phyloP scores from a whole-genome alignment of 2,888 invertebrate species.

The Malthinus seriepunctatus region DNA sequence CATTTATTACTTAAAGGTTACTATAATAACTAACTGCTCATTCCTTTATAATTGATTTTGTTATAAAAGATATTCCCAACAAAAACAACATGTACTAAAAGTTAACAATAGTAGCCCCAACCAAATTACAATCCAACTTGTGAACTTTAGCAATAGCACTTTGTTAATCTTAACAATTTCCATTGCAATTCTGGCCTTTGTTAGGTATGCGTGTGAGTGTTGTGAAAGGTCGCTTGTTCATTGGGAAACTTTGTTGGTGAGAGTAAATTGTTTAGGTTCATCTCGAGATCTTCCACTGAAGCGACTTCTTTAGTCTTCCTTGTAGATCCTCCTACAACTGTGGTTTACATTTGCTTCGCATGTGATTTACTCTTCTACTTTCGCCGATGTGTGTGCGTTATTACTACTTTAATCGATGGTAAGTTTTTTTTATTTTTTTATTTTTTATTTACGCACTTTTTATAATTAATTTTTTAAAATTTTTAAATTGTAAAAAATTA shows the following conservation, averaged over 20 bases:
- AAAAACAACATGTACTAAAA: constrained; percentile 12
- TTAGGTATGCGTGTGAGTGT: constrained; percentile 44
- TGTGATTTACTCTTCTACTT: not conserved
- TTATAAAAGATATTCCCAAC: constrained; percentile 16
- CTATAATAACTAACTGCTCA: constrained; percentile 5
- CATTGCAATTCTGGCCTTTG: constrained; percentile 40
- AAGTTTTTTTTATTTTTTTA: not conserved
- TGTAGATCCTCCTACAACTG: constrained; percentile 19
- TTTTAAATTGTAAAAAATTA: not conserved
- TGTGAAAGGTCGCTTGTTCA: constrained; percentile 47
- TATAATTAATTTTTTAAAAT: not conserved
- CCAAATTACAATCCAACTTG: constrained; percentile 28
- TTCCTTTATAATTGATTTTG: constrained; percentile 19
- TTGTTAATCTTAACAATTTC: constrained; percentile 28
- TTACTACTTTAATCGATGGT: constrained; percentile 1
- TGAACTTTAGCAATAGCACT: constrained; percentile 34
- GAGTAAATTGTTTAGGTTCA: constrained; percentile 48
- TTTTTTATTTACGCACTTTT: not conserved
- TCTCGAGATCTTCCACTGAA: constrained; percentile 46
- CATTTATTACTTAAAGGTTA: constrained; percentile 12
- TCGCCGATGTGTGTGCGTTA: not conserved
- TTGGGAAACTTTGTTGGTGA: constrained; percentile 45
- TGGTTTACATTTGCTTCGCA: constrained; percentile 9
- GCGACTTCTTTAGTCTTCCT: constrained; percentile 40
- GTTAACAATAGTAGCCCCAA: constrained; percentile 19